Evolutionary conservation across 2,113 vertebrate species (phyloP), one percentile per base, ranked within the genome.

Genomic region (Anolis carolinensis): DNA sequence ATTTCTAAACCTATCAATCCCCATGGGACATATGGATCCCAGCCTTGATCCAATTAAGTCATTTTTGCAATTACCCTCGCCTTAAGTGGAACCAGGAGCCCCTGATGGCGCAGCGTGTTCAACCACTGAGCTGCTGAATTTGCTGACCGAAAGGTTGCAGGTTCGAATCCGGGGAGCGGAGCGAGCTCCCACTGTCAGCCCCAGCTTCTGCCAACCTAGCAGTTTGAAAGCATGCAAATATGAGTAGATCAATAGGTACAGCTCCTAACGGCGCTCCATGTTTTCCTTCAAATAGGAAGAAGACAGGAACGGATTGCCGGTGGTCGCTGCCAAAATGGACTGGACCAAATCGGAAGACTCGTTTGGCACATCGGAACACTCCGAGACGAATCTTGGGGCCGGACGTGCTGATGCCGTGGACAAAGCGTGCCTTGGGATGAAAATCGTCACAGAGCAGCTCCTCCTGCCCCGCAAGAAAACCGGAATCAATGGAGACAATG

Each of bases 201-300:
- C n/a, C n/a, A n/a, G n/a, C n/a, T n/a, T n/a, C n/a, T n/a, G n/a
- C n/a, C n/a, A n/a, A n/a, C n/a, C n/a, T n/a, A n/a, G n/a, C n/a
- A n/a, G n/a, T n/a, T n/a, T n/a, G n/a, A n/a, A n/a, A n/a, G n/a
- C n/a, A n/a, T n/a, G n/a, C n/a, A n/a, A n/a, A n/a, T n/a, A n/a
- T n/a, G n/a, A n/a, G n/a, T n/a, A n/a, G n/a, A n/a, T n/a, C n/a
- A n/a, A n/a, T n/a, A n/a, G n/a, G n/a, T n/a, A n/a, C n/a, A n/a
- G n/a, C n/a, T n/a, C n/a, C n/a, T n/a, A n/a, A n/a, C n/a, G n/a
- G n/a, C n/a, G n/a, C n/a, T n/a, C n/a, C n/a, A n/a, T n/a, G n/a
- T n/a, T n/a, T 2, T 39, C 21, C 21, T 34, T 10, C 16, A n/a
- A 34, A 25, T 65, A 88, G 87, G 73, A 88, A 21, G 78, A 86